These are phyloP conservation scores for Psittacula cyanocephala DNA, from an alignment of 2,113 vertebrate genomes.

Conservation along the genomic window DNA sequence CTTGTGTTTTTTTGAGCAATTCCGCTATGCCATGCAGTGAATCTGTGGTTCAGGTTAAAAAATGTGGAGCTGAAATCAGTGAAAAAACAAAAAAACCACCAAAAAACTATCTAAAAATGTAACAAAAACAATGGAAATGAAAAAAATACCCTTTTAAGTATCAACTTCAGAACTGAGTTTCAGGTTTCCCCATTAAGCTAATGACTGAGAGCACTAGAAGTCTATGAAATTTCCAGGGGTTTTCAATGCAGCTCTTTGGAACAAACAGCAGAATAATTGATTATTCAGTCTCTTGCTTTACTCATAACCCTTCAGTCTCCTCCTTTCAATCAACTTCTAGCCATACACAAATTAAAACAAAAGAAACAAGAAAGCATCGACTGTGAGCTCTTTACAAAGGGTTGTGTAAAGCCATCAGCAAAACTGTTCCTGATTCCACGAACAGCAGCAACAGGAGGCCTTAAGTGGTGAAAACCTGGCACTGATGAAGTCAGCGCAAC, in stretches of 20 bases:
- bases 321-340: not conserved
- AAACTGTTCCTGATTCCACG: not conserved
- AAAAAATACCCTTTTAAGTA: not conserved
- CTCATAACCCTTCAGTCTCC: not conserved
- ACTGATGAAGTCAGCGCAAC: not conserved
- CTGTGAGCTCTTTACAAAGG: not conserved
- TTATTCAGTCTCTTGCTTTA: not conserved
- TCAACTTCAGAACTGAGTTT: slow-evolving; percentile 12
- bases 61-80: not conserved
- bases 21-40: not conserved
- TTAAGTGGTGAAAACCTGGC: not conserved
- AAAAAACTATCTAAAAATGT: not conserved
- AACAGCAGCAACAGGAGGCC: not conserved
- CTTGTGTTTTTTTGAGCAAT: not conserved
- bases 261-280: not conserved
- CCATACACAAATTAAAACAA: not conserved
- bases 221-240: not conserved
- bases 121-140: slow-evolving; percentile 19
- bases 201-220: not conserved
- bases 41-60: slow-evolving; percentile 4
- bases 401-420: not conserved
- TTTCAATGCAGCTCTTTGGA: not conserved
- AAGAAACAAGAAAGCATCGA: not conserved
- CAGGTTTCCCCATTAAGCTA: not conserved
- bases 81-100: not conserved